Percentiles rank a stretch among this genome's conserved stretches.
phyloP scores from a whole-genome alignment of 2,797 vertebrate species.

The Sphenodon punctatus region DNA sequence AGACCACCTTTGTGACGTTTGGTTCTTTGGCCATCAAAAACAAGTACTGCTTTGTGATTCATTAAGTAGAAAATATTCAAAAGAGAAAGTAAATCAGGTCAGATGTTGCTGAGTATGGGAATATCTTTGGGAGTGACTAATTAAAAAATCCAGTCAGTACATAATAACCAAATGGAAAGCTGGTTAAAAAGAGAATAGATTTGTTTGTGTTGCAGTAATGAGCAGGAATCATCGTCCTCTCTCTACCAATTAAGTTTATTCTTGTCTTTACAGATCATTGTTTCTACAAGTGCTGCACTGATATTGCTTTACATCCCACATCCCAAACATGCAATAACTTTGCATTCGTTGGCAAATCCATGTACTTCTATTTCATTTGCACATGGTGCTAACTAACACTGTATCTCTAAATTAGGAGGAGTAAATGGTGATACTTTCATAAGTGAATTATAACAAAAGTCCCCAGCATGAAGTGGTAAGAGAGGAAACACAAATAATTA shows the following conservation, averaged over 20 bases:
- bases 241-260: background rate
- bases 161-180: background rate
- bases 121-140: background rate
- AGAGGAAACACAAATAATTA: background rate
- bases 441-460: background rate
- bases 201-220: background rate
- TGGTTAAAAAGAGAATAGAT: background rate
- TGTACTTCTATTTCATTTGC: background rate
- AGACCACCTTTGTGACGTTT: background rate
- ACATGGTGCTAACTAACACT: background rate
- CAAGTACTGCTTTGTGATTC: conserved; percentile 45
- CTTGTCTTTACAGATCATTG: background rate
- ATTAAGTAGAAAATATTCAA: conserved; percentile 21
- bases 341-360: background rate
- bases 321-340: too few relatives aligned
- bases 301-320: background rate
- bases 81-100: conserved; percentile 35
- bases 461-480: background rate
- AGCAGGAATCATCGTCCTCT: background rate
- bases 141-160: background rate
- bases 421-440: background rate
- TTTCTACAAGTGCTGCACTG: background rate
- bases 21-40: conserved; percentile 22
- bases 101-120: background rate
- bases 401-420: background rate